Evolutionary conservation across 2,888 invertebrate genomes (phyloP).

Genomic region (Anaspis maculata): DNA sequence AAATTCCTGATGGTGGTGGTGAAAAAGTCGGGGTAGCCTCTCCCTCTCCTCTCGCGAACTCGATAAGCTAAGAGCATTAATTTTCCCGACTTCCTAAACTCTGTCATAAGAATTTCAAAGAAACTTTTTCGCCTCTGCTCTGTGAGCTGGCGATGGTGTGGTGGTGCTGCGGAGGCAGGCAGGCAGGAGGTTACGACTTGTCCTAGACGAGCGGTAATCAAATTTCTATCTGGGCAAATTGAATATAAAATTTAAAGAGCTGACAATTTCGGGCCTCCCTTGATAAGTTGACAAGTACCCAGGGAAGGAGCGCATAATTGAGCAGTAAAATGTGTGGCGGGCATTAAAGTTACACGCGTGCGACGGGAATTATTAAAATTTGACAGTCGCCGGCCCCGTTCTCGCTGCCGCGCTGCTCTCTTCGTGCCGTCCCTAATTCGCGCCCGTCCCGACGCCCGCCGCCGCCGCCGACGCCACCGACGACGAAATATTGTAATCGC

Average conservation of each 20-base stretch:
- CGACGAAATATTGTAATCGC: conserved; percentile 15
- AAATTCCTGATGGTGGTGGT: conserved; percentile 6
- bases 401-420: conserved; percentile 2
- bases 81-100: conserved; percentile 21
- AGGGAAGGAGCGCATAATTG: conserved; percentile 37
- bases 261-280: conserved; percentile 34
- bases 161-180: too few species aligned
- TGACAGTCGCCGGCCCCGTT: conserved; percentile 28
- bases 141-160: too few species aligned
- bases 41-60: conserved; percentile 10
- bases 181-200: conserved; percentile 28
- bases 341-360: conserved; percentile 32
- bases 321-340: conserved; percentile 33
- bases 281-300: conserved; percentile 40
- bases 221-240: conserved; percentile 39
- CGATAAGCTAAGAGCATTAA: conserved; percentile 23
- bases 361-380: conserved; percentile 36
- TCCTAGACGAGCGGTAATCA: conserved; percentile 34
- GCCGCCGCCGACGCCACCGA: conserved; percentile 4
- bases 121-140: conserved; percentile 22
- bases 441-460: conserved; percentile 5
- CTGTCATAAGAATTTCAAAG: conserved; percentile 24
- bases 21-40: too few species aligned
- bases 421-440: conserved; percentile 1
- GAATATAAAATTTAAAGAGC: conserved; percentile 43